Conservation (phyloP, 37 sponge, comb jelly and placozoan genomes). For the Haliclona indistincta region DNA sequence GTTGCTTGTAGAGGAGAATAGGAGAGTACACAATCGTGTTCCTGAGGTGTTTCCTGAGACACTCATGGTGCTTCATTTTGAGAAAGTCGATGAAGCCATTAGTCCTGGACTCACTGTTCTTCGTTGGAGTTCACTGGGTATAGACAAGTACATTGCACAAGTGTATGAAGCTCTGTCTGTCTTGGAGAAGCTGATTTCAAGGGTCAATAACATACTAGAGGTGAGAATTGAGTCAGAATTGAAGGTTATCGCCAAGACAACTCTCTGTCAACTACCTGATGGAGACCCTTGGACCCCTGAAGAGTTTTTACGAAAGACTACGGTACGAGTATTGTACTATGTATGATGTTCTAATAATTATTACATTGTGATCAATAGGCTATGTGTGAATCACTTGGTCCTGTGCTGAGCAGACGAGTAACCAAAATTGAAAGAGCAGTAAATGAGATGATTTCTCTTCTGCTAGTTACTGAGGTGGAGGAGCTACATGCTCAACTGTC, state of each 20-base stretch:
- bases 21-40: conserved; percentile 52
- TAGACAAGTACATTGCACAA: conserved; percentile 48
- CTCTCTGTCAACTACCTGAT: conserved; percentile 80
- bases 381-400: conserved; percentile 14
- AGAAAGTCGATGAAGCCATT: conserved; percentile 80
- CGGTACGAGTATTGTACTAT: too few relatives aligned
- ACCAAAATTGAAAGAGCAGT: conserved; percentile 17
- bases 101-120: conserved; percentile 88
- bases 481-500: conserved; percentile 13
- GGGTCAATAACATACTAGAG: conserved; percentile 70
- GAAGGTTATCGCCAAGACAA: conserved; percentile 44
- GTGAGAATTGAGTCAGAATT: conserved; percentile 70
- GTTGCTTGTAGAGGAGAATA: conserved; percentile 68
- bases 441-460: not conserved
- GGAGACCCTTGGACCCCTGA: conserved; percentile 43
- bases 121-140: conserved; percentile 91
- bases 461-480: conserved; percentile 7
- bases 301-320: conserved; percentile 24
- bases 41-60: conserved; percentile 58
- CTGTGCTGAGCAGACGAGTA: not conserved
- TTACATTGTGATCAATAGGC: conserved; percentile 13
- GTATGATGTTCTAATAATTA: conserved; percentile 4
- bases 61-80: conserved; percentile 80
- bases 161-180: conserved; percentile 58
- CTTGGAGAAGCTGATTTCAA: conserved; percentile 78